These are phyloP conservation scores for Pristionchus maxplancki DNA, from an alignment of 2,888 invertebrate species.

Conservation along the genomic window DNA sequence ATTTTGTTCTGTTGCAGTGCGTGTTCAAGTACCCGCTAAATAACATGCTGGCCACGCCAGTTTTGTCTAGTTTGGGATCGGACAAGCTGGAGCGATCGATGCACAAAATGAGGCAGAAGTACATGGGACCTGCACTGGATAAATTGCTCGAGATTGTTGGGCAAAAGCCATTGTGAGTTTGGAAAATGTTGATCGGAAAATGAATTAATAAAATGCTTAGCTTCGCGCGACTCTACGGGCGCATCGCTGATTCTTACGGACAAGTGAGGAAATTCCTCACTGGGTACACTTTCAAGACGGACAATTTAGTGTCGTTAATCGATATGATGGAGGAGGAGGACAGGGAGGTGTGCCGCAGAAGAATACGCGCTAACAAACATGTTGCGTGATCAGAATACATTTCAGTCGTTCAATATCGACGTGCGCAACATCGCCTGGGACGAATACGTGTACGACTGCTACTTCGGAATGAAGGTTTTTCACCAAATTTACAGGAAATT, in stretches of 20 bases:
- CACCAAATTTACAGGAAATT: no score
- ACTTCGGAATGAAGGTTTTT: background rate
- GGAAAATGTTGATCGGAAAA: background rate
- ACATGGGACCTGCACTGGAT: background rate
- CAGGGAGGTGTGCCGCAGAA: background rate
- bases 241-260: background rate
- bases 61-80: background rate
- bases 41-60: background rate
- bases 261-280: background rate
- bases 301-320: background rate
- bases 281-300: constrained; percentile 5
- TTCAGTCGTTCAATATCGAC: background rate
- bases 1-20: background rate
- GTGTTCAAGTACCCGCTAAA: background rate
- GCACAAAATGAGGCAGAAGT: constrained; percentile 9
- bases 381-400: background rate
- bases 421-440: background rate
- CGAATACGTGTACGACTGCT: background rate
- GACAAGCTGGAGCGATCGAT: background rate
- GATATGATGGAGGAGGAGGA: constrained; percentile 26
- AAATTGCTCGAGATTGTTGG: background rate
- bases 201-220: no score
- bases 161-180: background rate
- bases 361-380: background rate
- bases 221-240: background rate